Conservation (phyloP, 2,797 vertebrate genomes). For the Liparis tanakae region DNA sequence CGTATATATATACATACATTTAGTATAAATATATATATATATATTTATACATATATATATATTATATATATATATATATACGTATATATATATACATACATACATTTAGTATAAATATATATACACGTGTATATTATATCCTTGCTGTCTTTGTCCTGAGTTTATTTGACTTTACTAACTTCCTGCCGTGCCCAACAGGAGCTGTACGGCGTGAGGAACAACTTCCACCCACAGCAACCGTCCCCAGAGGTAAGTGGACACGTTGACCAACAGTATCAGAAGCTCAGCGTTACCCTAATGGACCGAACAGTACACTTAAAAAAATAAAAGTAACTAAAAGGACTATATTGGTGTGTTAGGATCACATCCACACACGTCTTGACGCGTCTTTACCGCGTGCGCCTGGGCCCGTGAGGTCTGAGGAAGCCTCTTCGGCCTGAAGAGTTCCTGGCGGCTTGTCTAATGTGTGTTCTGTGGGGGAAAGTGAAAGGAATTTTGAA, state of each 20-base stretch:
- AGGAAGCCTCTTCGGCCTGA: background rate
- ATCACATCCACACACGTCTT: too few species aligned
- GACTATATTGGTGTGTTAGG: too few species aligned
- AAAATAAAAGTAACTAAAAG: too few species aligned
- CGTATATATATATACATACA: background rate
- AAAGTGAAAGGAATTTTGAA: background rate
- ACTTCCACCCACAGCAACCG: constrained; percentile 65
- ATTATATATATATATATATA: constrained; percentile 1
- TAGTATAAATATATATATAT: background rate
- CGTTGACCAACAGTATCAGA: background rate
- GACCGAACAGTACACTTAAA: too few species aligned
- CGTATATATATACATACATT: too few species aligned
- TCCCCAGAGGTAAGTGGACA: constrained; percentile 82
- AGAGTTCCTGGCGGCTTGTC: background rate
- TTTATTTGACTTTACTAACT: constrained; percentile 9
- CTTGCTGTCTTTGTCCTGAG: constrained; percentile 20
- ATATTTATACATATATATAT: too few species aligned
- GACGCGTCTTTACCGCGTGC: too few species aligned
- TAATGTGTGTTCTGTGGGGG: background rate
- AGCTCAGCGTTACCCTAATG: too few species aligned
- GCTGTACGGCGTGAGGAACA: constrained; percentile 79
- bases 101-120: too few species aligned
- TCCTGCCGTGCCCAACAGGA: constrained; percentile 72
- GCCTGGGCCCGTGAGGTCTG: too few species aligned
- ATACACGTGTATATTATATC: background rate